These are phyloP conservation scores for Germaria angustata DNA, from an alignment of 2,888 invertebrate genomes.

Conservation along the genomic window DNA sequence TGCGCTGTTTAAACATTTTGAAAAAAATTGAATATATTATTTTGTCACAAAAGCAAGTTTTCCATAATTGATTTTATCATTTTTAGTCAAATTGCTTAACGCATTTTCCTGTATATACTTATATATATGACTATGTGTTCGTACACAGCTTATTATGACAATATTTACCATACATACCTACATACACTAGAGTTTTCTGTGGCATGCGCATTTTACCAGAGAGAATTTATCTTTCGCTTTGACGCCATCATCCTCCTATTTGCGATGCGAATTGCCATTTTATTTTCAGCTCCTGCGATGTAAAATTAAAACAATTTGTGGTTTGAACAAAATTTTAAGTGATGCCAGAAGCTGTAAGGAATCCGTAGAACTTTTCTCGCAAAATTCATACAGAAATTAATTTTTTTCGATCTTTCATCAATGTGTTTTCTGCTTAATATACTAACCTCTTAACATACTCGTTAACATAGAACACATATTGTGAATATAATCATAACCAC, in stretches of 20 bases:
- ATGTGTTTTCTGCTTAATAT: no score
- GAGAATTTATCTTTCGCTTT: not conserved
- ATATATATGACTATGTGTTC: slow-evolving; percentile 8
- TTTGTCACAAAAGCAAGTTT: not conserved
- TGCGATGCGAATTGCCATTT: slow-evolving; percentile 9
- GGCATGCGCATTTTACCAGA: slow-evolving; percentile 41
- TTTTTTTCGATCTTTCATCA: no score
- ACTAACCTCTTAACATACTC: no score
- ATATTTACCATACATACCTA: not conserved
- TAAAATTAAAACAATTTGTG: slow-evolving; percentile 21
- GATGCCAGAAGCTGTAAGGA: not conserved
- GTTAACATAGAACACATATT: no score
- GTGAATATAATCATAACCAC: no score
- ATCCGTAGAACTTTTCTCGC: not conserved
- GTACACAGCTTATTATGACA: slow-evolving; percentile 32
- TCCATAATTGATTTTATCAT: slow-evolving; percentile 1
- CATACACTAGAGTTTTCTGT: not conserved
- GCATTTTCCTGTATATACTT: no score
- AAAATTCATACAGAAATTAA: not conserved
- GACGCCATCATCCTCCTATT: slow-evolving; percentile 24
- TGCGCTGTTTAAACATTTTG: not conserved
- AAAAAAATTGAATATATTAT: not conserved
- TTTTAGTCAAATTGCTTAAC: slow-evolving; percentile 11
- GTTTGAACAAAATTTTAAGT: not conserved
- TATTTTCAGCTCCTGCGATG: slow-evolving; percentile 35